A percentile compares a stretch with the other conserved stretches of the same genome.
phyloP scores from a whole-genome alignment of 2,113 vertebrate species.

The Smithornis capensis region DNA sequence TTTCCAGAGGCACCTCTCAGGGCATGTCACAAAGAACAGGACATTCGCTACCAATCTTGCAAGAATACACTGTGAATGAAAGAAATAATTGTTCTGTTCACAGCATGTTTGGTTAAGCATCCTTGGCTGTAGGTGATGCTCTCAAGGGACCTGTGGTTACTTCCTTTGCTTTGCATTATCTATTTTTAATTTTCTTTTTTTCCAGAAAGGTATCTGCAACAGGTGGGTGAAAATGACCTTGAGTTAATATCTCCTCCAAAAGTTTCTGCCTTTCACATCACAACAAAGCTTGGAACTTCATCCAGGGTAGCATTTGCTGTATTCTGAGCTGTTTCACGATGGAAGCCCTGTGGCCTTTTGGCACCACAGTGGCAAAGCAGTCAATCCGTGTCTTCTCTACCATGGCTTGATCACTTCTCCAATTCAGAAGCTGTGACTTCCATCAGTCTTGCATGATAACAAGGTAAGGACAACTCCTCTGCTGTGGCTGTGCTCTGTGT shows the following conservation, averaged over 20 bases:
- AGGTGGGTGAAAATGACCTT: not conserved
- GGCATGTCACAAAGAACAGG: not conserved
- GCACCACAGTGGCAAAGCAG: not conserved
- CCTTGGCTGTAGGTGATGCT: not conserved
- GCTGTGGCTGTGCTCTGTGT: not conserved
- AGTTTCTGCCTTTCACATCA: not conserved
- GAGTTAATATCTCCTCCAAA: not conserved
- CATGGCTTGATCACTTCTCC: not conserved
- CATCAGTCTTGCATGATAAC: not conserved
- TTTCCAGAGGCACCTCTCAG: not conserved
- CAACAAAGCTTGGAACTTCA: not conserved
- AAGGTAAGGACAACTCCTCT: not conserved
- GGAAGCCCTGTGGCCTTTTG: not conserved
- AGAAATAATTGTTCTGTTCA: not conserved
- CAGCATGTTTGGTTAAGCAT: not conserved
- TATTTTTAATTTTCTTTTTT: not conserved
- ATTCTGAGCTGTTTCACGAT: not conserved
- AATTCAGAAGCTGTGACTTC: not conserved
- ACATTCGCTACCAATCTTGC: not conserved
- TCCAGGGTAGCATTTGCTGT: not conserved
- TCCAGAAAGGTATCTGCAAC: not conserved
- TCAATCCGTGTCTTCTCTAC: not conserved
- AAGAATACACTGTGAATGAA: not conserved
- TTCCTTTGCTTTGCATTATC: not conserved
- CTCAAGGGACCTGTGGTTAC: not conserved